Base-by-base conservation (phyloP, 1,140 invertebrate genomes). In the Polypedilum pembai region DNA sequence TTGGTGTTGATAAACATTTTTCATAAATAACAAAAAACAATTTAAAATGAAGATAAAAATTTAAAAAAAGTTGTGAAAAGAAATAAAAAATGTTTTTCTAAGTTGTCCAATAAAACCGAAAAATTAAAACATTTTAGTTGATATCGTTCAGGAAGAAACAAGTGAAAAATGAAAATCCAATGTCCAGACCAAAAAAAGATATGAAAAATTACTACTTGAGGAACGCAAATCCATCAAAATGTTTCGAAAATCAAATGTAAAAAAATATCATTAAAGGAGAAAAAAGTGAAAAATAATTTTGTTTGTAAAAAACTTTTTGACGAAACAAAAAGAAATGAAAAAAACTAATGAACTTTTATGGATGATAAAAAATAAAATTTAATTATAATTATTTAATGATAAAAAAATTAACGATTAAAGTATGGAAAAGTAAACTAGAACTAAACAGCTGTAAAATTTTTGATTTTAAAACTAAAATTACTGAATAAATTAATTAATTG, bases 391-490 rank as follows among this genome's bases (percentile, higher is more conserved):
- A 69, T 69, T 69, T 69, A 69, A 69, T 69, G 17, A 69, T 21
- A 69, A 69, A 69, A 69, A 69, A 69, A 69, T 20, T 69, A 69
- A 69, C 17, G 65, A 69, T 69, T 69, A 69, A 69, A 20, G 65
- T 18, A 69, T 20, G 65, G 17, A 69, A 69, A 20, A 21, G 65
- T 20, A 69, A 69, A 21, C 17, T 69, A 20, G 8, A 69, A 69
- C 17, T 56, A 56, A 69, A 18, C 65, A 69, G 65, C 65, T 69
- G 65, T 69, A 69, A 69, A 69, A 69, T 56, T 21, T 69, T 69
- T 69, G 65, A 69, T 69, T 69, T 69, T 69, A 69, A 69, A 18
- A 69, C 65, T 20, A 69, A 69, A 69, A 69, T 69, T 69, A 69
- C 17, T 69, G 45, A 69, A 69, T 69, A 69, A 69, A 69, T 69